These are phyloP conservation scores for Cirrhinus molitorella DNA, from an alignment of 2,797 vertebrate species.

Conservation along the genomic window DNA sequence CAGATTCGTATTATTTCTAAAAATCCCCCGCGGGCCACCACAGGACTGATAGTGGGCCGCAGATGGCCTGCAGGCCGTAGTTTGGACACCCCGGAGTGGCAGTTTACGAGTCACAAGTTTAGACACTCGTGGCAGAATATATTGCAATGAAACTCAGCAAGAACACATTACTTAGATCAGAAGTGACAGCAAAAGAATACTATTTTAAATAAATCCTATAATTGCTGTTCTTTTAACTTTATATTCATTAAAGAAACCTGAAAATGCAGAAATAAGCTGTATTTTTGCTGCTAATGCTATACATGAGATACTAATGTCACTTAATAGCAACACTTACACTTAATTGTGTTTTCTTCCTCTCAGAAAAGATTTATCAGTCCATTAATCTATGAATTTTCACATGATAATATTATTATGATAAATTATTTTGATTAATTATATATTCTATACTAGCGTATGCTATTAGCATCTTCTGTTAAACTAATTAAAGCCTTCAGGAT, in stretches of 20 bases:
- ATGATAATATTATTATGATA: background rate
- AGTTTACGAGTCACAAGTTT: too few species aligned
- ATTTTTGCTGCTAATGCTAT: background rate
- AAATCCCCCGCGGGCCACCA: too few species aligned
- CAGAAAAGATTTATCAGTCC: background rate
- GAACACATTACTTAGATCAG: too few species aligned
- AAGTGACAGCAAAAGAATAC: background rate
- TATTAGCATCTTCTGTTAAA: background rate
- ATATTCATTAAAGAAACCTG: background rate
- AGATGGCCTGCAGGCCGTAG: too few species aligned
- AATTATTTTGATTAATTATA: background rate
- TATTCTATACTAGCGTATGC: background rate
- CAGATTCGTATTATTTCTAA: too few species aligned
- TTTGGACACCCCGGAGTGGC: too few species aligned
- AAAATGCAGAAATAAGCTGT: background rate
- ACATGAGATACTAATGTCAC: background rate
- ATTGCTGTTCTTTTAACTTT: background rate
- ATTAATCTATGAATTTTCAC: background rate
- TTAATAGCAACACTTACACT: background rate
- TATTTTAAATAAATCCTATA: background rate
- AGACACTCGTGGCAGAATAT: background rate
- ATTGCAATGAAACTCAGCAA: background rate
- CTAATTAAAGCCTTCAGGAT: background rate
- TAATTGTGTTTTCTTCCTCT: background rate
- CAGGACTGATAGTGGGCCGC: too few species aligned